A percentile compares a stretch with the other conserved stretches of the same genome.
Conservation (phyloP, 2,888 invertebrate genomes). For the Microchrysa polita region DNA sequence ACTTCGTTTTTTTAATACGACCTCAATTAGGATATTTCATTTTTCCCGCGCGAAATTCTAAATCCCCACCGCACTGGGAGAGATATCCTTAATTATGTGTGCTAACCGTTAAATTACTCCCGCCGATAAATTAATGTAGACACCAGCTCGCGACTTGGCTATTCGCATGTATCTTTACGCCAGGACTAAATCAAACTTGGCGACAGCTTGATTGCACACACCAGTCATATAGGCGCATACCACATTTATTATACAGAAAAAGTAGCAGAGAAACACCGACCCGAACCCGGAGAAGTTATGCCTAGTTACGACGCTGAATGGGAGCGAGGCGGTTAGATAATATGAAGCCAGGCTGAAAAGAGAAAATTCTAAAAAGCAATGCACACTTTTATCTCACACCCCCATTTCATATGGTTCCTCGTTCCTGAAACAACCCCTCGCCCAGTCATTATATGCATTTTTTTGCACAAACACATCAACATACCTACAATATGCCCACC, state of each 20-base stretch:
- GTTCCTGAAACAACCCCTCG: conserved; percentile 24
- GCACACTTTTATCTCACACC: conserved; percentile 14
- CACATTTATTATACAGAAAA: conserved; percentile 33
- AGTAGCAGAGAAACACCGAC: conserved; percentile 42
- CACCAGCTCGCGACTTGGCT: not conserved
- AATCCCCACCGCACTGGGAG: not conserved
- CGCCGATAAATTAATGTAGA: conserved; percentile 12
- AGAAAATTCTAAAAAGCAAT: conserved; percentile 47
- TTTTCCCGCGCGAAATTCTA: conserved; percentile 13
- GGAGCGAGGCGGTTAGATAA: conserved; percentile 22
- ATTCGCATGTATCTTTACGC: conserved; percentile 52
- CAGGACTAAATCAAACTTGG: conserved; percentile 56
- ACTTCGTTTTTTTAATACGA: not conserved
- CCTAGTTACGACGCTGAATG: not conserved
- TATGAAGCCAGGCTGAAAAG: conserved; percentile 50
- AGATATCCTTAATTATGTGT: not conserved
- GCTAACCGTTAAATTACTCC: not conserved
- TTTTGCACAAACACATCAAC: conserved; percentile 47
- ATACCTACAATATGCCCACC: too few relatives aligned
- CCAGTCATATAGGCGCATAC: too few relatives aligned
- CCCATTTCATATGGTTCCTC: too few relatives aligned
- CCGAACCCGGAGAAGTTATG: conserved; percentile 9
- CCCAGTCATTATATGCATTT: conserved; percentile 50
- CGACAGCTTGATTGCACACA: conserved; percentile 55
- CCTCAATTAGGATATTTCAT: conserved; percentile 6